phyloP scores from a whole-genome alignment of 2,113 vertebrate genomes.

The Corvus moneduloides region DNA sequence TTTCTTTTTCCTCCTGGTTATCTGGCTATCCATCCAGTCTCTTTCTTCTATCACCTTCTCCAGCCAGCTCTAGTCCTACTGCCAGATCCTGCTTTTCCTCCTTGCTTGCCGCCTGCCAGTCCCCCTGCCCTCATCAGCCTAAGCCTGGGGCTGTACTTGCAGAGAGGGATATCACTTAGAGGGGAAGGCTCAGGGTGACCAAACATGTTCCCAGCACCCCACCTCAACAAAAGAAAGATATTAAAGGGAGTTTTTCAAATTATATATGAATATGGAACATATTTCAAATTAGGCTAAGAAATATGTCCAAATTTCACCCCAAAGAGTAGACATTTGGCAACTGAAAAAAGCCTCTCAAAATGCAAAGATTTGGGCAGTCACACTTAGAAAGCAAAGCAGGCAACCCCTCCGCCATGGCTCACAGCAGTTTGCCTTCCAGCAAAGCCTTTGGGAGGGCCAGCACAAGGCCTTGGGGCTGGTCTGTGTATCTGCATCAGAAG shows the following conservation, averaged over 20 bases:
- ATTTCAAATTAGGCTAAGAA: background rate
- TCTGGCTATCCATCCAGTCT: background rate
- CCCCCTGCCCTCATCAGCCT: background rate
- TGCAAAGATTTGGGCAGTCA: background rate
- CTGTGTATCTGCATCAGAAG: accelerated
- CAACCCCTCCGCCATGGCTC: accelerated
- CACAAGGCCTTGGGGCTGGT: background rate
- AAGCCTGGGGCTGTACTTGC: background rate
- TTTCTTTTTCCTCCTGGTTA: background rate
- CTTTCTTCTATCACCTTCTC: background rate
- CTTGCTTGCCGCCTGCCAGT: background rate
- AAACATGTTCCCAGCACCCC: background rate
- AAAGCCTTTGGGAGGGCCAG: background rate
- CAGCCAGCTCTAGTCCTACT: background rate
- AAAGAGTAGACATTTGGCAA: background rate
- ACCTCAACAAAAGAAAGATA: background rate
- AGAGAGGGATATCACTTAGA: background rate
- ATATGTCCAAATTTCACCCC: background rate
- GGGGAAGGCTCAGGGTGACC: background rate
- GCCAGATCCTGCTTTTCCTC: background rate
- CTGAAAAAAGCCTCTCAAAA: background rate
- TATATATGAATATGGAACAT: background rate
- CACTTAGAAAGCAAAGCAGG: background rate
- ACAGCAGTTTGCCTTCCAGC: background rate
- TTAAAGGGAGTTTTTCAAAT: background rate